These are phyloP conservation scores for Perizoma flavofasciatum DNA, from an alignment of 2,888 invertebrate species.

Conservation along the genomic window DNA sequence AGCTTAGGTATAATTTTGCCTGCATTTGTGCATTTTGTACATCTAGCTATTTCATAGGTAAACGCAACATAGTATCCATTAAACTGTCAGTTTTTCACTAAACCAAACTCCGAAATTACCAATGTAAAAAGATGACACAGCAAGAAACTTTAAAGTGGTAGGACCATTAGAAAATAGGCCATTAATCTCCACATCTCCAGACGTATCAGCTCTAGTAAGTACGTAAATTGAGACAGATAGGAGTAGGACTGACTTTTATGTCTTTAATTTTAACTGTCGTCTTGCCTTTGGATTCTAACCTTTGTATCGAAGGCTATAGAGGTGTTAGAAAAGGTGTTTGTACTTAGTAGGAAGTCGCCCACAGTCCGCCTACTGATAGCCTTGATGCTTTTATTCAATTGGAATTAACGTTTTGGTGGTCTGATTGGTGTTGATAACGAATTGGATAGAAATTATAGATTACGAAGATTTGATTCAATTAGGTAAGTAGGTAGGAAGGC, in stretches of 20 bases:
- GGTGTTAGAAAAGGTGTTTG: slow-evolving; percentile 5
- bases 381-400: slow-evolving; percentile 24
- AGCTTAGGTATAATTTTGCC: too few relatives aligned
- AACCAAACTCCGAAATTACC: too few relatives aligned
- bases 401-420: slow-evolving; percentile 16
- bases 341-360: slow-evolving; percentile 26
- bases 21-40: too few relatives aligned
- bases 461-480: neutral
- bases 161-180: neutral
- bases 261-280: slow-evolving; percentile 13
- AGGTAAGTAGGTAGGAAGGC: too few relatives aligned
- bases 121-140: too few relatives aligned
- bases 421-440: slow-evolving; percentile 18
- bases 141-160: too few relatives aligned
- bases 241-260: slow-evolving; percentile 28
- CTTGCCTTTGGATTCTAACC: slow-evolving; percentile 5
- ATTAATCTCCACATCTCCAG: slow-evolving; percentile 17
- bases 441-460: slow-evolving; percentile 6
- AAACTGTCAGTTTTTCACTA: too few relatives aligned
- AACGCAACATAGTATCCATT: too few relatives aligned
- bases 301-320: neutral
- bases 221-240: slow-evolving; percentile 40
- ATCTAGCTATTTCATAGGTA: too few relatives aligned
- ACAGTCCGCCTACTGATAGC: slow-evolving; percentile 18
- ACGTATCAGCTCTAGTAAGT: slow-evolving; percentile 3